phyloP scores from a whole-genome alignment of 2,888 invertebrate genomes.

The Ferrisia virgata region DNA sequence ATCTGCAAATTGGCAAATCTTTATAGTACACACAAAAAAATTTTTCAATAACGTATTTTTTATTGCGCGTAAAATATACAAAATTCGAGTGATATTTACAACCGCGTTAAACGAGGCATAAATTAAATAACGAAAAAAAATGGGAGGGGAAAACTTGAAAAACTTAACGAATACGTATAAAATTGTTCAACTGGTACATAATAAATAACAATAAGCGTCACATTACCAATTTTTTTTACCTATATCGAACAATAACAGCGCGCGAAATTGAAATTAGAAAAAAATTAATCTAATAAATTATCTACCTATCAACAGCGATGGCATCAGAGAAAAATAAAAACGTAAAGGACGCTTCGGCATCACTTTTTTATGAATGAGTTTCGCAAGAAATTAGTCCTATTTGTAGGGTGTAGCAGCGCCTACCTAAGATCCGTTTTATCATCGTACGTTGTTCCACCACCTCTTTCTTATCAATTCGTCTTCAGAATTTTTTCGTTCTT shows the following conservation, averaged over 20 bases:
- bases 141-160: neutral
- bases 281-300: neutral
- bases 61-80: slow-evolving; percentile 12
- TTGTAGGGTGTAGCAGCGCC: neutral
- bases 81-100: slow-evolving; percentile 28
- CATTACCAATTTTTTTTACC: neutral
- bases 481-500: neutral
- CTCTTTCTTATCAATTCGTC: neutral
- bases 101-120: neutral
- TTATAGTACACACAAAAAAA: no score
- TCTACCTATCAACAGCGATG: neutral
- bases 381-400: neutral
- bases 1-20: no score
- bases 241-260: neutral
- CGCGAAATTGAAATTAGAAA: neutral
- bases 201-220: slow-evolving; percentile 29
- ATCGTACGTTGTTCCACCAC: neutral
- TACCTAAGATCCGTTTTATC: neutral
- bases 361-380: neutral
- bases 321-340: neutral
- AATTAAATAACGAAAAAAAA: neutral
- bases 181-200: slow-evolving; percentile 20
- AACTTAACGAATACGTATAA: slow-evolving; percentile 24
- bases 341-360: neutral
- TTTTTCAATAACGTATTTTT: neutral